Evolutionary conservation across 2,113 vertebrate genomes (phyloP).

Genomic region (Gopherus flavomarginatus): DNA sequence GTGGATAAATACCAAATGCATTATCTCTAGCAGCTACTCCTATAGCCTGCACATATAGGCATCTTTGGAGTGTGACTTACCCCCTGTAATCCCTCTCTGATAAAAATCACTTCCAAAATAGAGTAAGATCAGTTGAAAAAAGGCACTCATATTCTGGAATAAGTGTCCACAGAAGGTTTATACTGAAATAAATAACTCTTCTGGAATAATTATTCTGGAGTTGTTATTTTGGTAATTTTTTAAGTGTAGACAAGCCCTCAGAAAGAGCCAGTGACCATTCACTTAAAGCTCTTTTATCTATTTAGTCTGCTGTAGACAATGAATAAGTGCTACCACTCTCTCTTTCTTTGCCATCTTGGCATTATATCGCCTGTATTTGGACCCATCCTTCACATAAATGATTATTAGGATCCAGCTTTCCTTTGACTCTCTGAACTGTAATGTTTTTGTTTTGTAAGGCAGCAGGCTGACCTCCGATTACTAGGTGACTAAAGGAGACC

Average conservation of each 20-base stretch:
- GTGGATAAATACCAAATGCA: not conserved
- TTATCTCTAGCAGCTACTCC: not conserved
- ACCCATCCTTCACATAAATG: not conserved
- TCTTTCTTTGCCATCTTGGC: not conserved
- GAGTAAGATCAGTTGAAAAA: not conserved
- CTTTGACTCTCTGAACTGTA: not conserved
- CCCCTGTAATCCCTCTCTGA: not conserved
- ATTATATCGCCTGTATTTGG: not conserved
- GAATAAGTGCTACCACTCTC: not conserved
- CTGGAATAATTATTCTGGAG: not conserved
- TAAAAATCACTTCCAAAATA: not conserved
- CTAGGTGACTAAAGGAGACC: not conserved
- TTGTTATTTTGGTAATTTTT: not conserved
- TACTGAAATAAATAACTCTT: not conserved
- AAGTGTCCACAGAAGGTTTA: not conserved
- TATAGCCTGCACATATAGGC: not conserved
- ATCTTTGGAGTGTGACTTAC: not conserved
- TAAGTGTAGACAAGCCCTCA: not conserved
- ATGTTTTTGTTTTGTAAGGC: not conserved
- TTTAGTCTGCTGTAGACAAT: not conserved
- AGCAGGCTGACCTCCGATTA: not conserved
- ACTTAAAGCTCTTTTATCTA: not conserved
- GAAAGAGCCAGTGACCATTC: not conserved
- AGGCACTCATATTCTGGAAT: not conserved
- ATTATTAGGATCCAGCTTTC: not conserved